Percentiles rank a stretch among this genome's conserved stretches.
Evolutionary conservation across 2,797 vertebrate species (phyloP).

Genomic region (Catamblyrhynchus diadema): DNA sequence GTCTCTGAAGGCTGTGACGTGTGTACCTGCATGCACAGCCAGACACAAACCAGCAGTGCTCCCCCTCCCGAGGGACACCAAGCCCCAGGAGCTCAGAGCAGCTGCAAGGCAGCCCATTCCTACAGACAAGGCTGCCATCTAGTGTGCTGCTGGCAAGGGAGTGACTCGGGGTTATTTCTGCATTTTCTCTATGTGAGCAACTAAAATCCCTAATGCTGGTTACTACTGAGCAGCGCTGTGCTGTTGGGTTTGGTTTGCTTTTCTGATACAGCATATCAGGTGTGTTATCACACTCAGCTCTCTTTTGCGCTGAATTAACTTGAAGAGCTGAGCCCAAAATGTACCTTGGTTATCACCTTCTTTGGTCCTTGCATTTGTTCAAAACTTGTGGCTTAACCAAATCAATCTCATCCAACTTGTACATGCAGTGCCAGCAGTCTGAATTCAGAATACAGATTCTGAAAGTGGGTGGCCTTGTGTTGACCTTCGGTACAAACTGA

Average conservation of each 20-base stretch:
- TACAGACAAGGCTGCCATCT: neutral
- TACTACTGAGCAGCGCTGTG: neutral
- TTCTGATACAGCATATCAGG: rapidly evolving
- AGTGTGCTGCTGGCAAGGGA: neutral
- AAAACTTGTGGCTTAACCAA: neutral
- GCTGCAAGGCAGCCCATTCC: rapidly evolving
- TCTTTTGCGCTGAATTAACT: neutral
- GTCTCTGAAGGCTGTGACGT: neutral
- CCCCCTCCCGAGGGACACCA: neutral
- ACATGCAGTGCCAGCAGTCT: neutral
- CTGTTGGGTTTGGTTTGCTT: rapidly evolving
- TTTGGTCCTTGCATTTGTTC: rapidly evolving
- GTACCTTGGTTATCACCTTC: rapidly evolving
- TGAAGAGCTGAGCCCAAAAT: neutral
- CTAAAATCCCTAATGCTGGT: neutral
- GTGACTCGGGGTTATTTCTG: rapidly evolving
- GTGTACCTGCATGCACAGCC: rapidly evolving
- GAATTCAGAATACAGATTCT: neutral
- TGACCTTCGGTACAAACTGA: neutral
- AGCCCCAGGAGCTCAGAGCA: neutral
- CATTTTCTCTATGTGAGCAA: rapidly evolving
- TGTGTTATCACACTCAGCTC: neutral
- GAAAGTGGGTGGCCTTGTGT: rapidly evolving
- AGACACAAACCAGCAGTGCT: neutral
- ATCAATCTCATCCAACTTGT: neutral